Evolutionary conservation across 2,113 vertebrate species (phyloP).

Genomic region (Rostratula benghalensis): DNA sequence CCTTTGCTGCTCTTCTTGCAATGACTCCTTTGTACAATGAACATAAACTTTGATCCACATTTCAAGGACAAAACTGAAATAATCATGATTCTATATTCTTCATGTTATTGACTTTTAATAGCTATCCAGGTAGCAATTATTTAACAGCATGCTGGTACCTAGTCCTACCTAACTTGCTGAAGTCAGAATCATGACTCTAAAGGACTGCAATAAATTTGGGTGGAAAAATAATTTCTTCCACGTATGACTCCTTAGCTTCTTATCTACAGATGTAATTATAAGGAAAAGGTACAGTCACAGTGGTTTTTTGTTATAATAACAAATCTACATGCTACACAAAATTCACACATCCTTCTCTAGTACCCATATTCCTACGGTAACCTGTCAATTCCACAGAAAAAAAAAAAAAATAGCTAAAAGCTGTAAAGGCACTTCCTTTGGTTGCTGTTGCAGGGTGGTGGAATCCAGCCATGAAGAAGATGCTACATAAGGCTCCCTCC

Average conservation of each 20-base stretch:
- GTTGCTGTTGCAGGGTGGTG: background rate
- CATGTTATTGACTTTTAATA: constrained; percentile 39
- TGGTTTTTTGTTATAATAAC: background rate
- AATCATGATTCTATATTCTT: background rate
- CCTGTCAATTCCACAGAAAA: background rate
- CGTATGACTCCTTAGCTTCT: background rate
- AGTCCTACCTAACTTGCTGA: background rate
- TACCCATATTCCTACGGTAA: background rate
- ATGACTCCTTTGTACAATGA: constrained; percentile 3
- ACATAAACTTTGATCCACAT: constrained; percentile 9
- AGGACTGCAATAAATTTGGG: background rate
- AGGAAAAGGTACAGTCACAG: background rate
- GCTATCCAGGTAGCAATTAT: constrained; percentile 28
- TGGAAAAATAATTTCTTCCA: background rate
- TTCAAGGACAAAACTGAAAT: constrained; percentile 50
- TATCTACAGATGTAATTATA: background rate
- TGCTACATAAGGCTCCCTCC: background rate
- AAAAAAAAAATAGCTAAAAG: background rate
- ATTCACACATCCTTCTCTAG: background rate
- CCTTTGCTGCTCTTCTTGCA: background rate
- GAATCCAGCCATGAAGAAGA: background rate
- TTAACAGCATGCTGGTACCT: constrained; percentile 1
- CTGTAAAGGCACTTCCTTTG: background rate
- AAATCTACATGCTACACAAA: background rate
- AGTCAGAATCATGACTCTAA: background rate